Percentiles rank a stretch among this genome's conserved stretches.
Conservation (phyloP, 2,113 vertebrate species). For the Bothrops jararaca region DNA sequence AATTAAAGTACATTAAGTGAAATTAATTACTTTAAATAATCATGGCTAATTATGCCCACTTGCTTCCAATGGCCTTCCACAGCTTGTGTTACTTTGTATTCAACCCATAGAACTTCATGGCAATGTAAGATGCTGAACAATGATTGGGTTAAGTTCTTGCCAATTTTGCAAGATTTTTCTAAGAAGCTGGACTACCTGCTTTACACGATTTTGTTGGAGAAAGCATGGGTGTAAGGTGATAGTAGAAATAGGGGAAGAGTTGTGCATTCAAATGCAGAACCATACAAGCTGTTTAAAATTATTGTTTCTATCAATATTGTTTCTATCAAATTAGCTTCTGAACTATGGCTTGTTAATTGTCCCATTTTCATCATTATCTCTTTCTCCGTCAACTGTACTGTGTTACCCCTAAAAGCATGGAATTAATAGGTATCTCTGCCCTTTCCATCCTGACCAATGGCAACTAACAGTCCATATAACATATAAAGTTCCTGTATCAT, state of each 20-base stretch:
- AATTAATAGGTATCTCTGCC: neutral
- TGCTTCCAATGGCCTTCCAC: neutral
- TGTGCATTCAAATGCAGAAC: neutral
- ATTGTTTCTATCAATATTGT: neutral
- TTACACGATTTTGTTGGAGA: neutral
- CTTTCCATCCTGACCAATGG: neutral
- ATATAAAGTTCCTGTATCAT: slow-evolving; percentile 29
- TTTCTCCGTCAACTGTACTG: neutral
- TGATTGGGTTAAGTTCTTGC: neutral
- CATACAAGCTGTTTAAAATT: neutral
- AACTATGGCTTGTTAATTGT: neutral
- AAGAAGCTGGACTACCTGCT: neutral
- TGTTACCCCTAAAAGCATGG: neutral
- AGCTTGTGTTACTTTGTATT: neutral
- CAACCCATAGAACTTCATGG: neutral
- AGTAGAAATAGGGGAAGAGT: neutral
- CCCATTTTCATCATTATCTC: neutral
- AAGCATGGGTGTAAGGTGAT: neutral
- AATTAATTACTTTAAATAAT: neutral
- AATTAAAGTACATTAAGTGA: neutral
- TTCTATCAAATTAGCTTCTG: neutral
- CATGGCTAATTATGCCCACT: neutral
- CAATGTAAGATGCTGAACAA: neutral
- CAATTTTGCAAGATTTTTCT: neutral
- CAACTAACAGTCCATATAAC: slow-evolving; percentile 20